Evolutionary conservation across 2,113 vertebrate genomes (phyloP).

Genomic region (Dasyornis broadbenti): DNA sequence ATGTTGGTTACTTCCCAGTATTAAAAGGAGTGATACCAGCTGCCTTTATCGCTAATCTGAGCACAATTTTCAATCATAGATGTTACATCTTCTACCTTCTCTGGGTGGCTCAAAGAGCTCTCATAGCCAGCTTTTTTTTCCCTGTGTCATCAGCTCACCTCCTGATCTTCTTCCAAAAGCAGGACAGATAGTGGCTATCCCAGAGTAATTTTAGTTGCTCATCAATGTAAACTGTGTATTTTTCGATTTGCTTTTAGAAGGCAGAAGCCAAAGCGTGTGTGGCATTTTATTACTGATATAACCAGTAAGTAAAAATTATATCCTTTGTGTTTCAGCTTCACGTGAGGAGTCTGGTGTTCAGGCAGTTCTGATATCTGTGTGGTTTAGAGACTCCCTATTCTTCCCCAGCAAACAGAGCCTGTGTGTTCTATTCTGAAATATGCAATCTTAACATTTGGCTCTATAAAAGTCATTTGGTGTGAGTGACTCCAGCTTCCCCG

Average conservation of each 20-base stretch:
- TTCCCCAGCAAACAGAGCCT: background rate
- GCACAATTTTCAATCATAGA: background rate
- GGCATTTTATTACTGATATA: background rate
- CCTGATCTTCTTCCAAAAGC: background rate
- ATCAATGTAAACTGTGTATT: background rate
- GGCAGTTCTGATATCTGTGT: background rate
- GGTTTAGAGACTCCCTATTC: background rate
- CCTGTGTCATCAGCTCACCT: background rate
- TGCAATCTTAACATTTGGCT: background rate
- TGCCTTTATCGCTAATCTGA: background rate
- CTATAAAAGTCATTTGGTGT: background rate
- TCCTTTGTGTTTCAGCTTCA: background rate
- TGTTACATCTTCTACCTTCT: background rate
- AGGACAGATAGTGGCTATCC: background rate
- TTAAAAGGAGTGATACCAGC: background rate
- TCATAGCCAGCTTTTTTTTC: background rate
- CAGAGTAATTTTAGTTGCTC: background rate
- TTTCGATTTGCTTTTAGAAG: background rate
- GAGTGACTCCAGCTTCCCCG: background rate
- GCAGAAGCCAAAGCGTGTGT: fast-evolving
- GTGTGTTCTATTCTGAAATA: background rate
- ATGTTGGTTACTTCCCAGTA: background rate
- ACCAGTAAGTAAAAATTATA: background rate
- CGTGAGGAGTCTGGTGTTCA: background rate
- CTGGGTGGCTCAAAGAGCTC: background rate